Conservation (phyloP, 2,888 invertebrate species). For the Macropis europaea region DNA sequence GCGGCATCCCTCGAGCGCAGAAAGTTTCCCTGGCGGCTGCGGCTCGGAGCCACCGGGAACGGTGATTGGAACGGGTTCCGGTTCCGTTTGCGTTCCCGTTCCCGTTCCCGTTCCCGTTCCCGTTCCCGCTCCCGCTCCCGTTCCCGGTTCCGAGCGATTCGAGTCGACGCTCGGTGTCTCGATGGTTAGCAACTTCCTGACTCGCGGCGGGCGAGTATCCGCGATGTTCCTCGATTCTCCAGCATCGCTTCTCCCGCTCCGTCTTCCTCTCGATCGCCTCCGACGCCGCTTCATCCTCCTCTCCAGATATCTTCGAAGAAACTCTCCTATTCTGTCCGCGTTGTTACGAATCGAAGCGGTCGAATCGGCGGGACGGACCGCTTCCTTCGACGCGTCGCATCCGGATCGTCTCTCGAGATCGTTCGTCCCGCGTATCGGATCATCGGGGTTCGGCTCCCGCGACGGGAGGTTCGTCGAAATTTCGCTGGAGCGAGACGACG, state of each 20-base stretch:
- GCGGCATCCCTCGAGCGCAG: no score
- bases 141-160: no score
- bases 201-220: background rate
- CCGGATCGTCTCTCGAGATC: slow-evolving; percentile 31
- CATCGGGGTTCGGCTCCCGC: slow-evolving; percentile 40
- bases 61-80: no score
- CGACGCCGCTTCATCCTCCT: no score
- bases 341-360: slow-evolving; percentile 74
- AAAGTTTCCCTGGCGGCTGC: background rate
- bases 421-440: slow-evolving; percentile 9
- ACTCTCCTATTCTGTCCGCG: slow-evolving; percentile 73
- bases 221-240: background rate
- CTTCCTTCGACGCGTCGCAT: background rate
- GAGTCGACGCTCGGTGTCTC: background rate
- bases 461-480: slow-evolving; percentile 73
- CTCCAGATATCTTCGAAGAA: slow-evolving; percentile 69
- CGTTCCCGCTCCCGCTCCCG: no score
- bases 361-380: slow-evolving; percentile 19
- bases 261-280: background rate
- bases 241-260: slow-evolving; percentile 1
- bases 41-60: background rate
- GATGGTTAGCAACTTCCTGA: background rate
- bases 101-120: slow-evolving; percentile 33
- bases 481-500: slow-evolving; percentile 70
- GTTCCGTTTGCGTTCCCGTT: background rate